Evolutionary conservation across 2,797 vertebrate genomes (phyloP), one percentile per base, ranked within the genome.

Genomic region (Manis crassicaudata): DNA sequence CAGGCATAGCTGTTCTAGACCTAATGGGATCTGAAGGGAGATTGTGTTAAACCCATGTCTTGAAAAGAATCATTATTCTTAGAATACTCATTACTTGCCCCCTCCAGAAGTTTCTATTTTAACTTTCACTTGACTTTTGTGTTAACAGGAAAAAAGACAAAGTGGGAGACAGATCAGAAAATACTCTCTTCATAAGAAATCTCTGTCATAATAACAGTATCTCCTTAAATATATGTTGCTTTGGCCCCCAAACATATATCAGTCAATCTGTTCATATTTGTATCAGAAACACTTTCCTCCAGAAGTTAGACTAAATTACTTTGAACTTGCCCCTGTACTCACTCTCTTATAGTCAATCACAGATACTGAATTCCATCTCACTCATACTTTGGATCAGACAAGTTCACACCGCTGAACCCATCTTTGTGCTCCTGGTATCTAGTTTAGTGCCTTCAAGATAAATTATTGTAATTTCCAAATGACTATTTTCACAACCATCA

Each of bases 101-200:
- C 81, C 91, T 91, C 84, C 63, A 67, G 67, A 95, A 92, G 27
- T 96, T 96, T 88, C 88, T 29, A 81, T 94, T 96, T 96, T 95
- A 96, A 96, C 97, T 96, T 98, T 97, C 97, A 96, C 95, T 96
- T 96, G 90, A 67, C 82, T 96, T 97, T 96, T 94, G 68, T 96
- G 72, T 94, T 95, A 87, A 60, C 88, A 27, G 25, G 18, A 76
- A 89, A 85, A 92, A 63, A 95, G 65, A 93, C 50, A 95, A 90
- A 91, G 86, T 56, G 50, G 54, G 86, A 98, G 95, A 92, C 58
- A 35, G 72, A 94, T 94, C 63, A 96, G 89, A 94, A 67, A 54
- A 96, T 1, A 77, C 17, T 32, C 25, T 77, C 63, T 94, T 96
- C 17, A 3, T 91, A 81, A 88, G 73, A 86, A 82, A 93, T 56